Conservation (phyloP, 2,888 invertebrate species). For the Melikaiella ostensackeni region DNA sequence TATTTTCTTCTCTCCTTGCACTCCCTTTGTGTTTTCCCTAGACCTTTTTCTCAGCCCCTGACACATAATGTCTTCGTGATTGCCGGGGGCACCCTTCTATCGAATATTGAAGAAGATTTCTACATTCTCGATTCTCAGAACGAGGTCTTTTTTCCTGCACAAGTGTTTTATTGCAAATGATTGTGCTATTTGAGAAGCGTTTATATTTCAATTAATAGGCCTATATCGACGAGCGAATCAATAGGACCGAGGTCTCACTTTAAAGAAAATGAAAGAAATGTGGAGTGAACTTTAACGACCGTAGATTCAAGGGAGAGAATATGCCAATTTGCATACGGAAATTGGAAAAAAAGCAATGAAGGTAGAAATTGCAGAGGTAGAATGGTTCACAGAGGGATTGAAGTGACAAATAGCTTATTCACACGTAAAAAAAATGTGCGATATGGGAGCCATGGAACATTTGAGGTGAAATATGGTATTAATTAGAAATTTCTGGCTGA, state of each 20-base stretch:
- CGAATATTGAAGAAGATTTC: conserved; percentile 62
- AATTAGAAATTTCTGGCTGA: conserved; percentile 35
- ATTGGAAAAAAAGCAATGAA: conserved; percentile 36
- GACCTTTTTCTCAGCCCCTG: not conserved
- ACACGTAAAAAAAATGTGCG: conserved; percentile 25
- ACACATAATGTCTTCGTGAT: conserved; percentile 59
- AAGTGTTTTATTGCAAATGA: not conserved
- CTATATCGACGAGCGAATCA: conserved; percentile 14
- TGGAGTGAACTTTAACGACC: conserved; percentile 34
- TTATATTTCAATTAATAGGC: conserved; percentile 27
- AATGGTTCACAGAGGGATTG: conserved; percentile 39
- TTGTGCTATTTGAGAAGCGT: not conserved
- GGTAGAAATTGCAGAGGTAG: conserved; percentile 27
- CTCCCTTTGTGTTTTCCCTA: not conserved
- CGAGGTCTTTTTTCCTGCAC: conserved; percentile 34
- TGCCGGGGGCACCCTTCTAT: conserved; percentile 62
- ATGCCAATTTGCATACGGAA: conserved; percentile 39
- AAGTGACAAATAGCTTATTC: conserved; percentile 38
- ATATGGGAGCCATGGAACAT: conserved; percentile 19
- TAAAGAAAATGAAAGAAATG: conserved; percentile 11
- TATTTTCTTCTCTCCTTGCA: not conserved
- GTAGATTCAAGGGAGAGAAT: conserved; percentile 28
- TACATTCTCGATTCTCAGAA: conserved; percentile 62
- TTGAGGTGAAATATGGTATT: conserved; percentile 33
- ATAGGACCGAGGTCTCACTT: conserved; percentile 5